These are phyloP conservation scores for Sparidentex hasta DNA, from an alignment of 2,797 vertebrate species.

Conservation along the genomic window DNA sequence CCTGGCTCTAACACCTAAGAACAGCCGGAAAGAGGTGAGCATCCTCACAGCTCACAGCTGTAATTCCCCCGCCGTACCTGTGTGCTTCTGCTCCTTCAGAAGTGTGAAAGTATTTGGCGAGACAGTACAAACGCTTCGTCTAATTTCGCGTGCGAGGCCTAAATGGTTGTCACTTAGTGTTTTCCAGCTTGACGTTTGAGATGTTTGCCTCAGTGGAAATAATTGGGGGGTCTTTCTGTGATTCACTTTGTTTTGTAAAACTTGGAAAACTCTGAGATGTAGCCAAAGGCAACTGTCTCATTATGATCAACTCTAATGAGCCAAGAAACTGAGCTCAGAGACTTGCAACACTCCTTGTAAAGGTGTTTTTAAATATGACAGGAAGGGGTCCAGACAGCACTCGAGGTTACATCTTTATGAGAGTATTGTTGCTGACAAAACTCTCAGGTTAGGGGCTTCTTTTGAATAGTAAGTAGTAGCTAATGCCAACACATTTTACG, in stretches of 20 bases:
- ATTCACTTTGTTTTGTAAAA: conserved; percentile 48
- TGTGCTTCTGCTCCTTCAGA: conserved; percentile 48
- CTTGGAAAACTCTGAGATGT: conserved; percentile 43
- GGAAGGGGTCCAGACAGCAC: conserved; percentile 40
- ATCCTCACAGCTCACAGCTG: conserved; percentile 27
- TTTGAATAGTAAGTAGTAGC: conserved; percentile 24
- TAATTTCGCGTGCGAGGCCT: conserved; percentile 49
- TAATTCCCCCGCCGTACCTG: conserved; percentile 29
- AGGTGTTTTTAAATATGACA: conserved; percentile 62
- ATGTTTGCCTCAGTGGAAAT: conserved; percentile 67
- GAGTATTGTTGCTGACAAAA: conserved; percentile 34
- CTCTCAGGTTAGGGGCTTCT: conserved; percentile 24
- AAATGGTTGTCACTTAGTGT: conserved; percentile 66
- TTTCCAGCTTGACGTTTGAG: conserved; percentile 54
- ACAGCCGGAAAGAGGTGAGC: conserved; percentile 59
- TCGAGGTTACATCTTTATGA: conserved; percentile 36
- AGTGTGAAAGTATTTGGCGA: conserved; percentile 33
- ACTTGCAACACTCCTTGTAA: conserved; percentile 23
- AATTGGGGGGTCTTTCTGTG: conserved; percentile 65
- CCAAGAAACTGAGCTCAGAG: conserved; percentile 49
- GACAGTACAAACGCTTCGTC: conserved; percentile 60
- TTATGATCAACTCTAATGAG: conserved; percentile 76
- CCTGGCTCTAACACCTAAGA: conserved; percentile 58
- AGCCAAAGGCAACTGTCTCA: conserved; percentile 66
- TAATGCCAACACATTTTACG: not conserved